phyloP scores from a whole-genome alignment of 37 sponge, comb jelly and placozoan genomes.

The Beroe forskalii region DNA sequence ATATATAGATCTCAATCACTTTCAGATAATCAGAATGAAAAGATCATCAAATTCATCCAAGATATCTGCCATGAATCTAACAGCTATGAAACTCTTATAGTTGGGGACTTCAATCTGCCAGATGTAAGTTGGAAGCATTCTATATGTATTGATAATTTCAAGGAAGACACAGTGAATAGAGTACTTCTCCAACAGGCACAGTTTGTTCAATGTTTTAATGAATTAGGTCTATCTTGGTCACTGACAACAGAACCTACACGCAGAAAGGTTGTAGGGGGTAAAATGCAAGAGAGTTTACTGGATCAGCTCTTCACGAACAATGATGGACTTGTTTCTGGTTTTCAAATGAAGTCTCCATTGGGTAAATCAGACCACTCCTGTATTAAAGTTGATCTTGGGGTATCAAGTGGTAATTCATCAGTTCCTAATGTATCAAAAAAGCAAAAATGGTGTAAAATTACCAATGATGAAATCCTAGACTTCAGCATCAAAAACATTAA shows the following conservation, averaged over 20 bases:
- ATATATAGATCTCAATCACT: background rate
- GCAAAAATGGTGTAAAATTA: background rate
- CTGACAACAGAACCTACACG: background rate
- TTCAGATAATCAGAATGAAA: background rate
- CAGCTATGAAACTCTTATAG: background rate
- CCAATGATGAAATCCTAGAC: background rate
- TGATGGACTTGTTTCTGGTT: background rate
- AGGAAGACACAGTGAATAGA: background rate
- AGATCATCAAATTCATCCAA: background rate
- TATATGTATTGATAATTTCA: background rate
- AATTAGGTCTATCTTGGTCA: background rate
- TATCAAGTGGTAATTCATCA: too few species aligned
- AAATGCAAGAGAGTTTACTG: background rate
- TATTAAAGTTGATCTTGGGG: background rate
- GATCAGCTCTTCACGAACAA: background rate
- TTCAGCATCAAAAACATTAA: background rate
- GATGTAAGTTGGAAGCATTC: background rate
- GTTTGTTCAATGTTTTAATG: background rate
- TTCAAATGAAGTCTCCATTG: background rate
- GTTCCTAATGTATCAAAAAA: background rate
- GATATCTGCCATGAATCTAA: background rate
- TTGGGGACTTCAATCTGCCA: background rate
- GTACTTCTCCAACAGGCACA: background rate
- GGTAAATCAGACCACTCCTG: background rate
- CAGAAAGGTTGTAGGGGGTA: background rate